A percentile compares a stretch with the other conserved stretches of the same genome.
Evolutionary conservation across 2,797 vertebrate species (phyloP).

Genomic region (Syngnathus rostellatus): DNA sequence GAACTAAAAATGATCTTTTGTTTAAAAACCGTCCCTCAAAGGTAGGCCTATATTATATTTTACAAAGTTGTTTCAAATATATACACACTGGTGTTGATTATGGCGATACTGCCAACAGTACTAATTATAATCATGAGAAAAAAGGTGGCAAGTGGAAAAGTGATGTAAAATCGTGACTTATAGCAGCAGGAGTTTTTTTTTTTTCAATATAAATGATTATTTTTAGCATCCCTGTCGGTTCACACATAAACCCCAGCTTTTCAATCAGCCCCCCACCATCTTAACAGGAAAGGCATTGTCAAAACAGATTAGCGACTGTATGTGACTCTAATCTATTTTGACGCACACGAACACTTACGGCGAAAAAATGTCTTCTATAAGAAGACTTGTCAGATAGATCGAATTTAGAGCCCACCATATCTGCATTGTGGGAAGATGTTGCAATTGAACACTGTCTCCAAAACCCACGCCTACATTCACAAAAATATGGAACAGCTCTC

Average conservation of each 20-base stretch:
- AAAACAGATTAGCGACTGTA: constrained; percentile 25
- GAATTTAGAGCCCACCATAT: constrained; percentile 2
- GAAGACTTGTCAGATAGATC: neutral
- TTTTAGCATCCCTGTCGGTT: constrained; percentile 25
- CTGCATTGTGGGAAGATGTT: constrained; percentile 28
- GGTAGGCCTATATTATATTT: neutral
- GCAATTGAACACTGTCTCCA: constrained; percentile 26
- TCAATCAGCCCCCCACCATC: constrained; percentile 23
- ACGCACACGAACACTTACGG: constrained; percentile 13
- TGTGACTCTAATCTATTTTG: constrained; percentile 14
- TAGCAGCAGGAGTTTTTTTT: constrained; percentile 35
- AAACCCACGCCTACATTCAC: constrained; percentile 26
- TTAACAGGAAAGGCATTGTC: constrained; percentile 24
- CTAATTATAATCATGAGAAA: no score
- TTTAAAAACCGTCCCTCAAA: neutral
- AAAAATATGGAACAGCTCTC: constrained; percentile 22
- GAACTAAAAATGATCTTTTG: neutral
- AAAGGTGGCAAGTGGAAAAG: no score
- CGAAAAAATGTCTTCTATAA: constrained; percentile 5
- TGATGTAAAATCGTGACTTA: no score
- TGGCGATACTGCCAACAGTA: no score
- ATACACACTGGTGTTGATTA: no score
- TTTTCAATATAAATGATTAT: constrained; percentile 3
- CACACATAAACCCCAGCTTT: constrained; percentile 32
- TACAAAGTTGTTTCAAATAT: neutral